Base-by-base conservation (phyloP, 2,888 invertebrate species). In the Deroplatys truncata region DNA sequence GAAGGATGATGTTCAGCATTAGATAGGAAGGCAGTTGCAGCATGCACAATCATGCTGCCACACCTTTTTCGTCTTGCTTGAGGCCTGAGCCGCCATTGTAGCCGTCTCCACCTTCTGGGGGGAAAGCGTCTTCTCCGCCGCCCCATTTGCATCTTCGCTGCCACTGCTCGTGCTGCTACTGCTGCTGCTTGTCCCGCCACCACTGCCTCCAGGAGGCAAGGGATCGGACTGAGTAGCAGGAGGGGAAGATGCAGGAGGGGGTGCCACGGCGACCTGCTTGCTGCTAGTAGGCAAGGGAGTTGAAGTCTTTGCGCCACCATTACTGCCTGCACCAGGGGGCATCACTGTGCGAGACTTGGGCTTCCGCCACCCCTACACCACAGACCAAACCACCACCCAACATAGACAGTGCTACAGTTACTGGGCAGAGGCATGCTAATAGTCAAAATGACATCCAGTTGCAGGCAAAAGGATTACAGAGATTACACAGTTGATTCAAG, bases 301-400 rank as follows among this genome's bases (percentile, higher is more conserved):
- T 92, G 94, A 93, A 91, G 94, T 93, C 92, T 93, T 93, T 91
- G 93, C 92, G 93, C 94, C 94, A 93, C 85, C 84, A 43, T 72
- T 84, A 49, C 56, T 72, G 56, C 83, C 83, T 35, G 82, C 82
- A n/a, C 94, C 93, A 93, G 94, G 93, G 92, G 96, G 96, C 96
- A 96, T 95, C 94, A 96, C 96, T 93, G 96, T 96, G 93, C 96
- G 96, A 92, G 96, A 96, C 94, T 96, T 96, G 93, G 96, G 96
- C 94, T 96, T 96, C 94, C 96, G 96, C 96, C 96, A 96, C 92
- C 96, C 96, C 96, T 96, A 86, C 35, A 35, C 72, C 83, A 84
- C 43, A 72, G 56, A 72, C 56, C 56, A 72, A 72, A 72, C 56
- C 56, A 72, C 56, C 56, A 72, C 56, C 56, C 56, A 72, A 72